phyloP scores from a whole-genome alignment of 2,888 invertebrate species.

The Fissipunctia ypsillon region DNA sequence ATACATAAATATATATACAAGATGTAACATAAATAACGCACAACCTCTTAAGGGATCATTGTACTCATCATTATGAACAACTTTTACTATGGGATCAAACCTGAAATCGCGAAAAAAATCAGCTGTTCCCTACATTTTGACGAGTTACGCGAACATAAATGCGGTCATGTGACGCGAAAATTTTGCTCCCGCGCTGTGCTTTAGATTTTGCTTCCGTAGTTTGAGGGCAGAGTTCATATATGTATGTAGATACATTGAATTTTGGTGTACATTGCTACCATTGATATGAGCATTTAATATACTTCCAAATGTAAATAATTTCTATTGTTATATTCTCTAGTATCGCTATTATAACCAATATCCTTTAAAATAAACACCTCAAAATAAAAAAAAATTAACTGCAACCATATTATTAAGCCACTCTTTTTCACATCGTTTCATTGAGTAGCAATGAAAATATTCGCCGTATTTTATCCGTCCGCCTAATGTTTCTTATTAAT shows the following conservation, averaged over 20 bases:
- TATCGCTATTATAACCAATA: no score
- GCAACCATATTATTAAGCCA: conserved; percentile 30
- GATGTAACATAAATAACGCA: no score
- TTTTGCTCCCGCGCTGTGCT: background rate
- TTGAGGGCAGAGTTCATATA: background rate
- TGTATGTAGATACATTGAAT: background rate
- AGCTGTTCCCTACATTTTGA: no score
- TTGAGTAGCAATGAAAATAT: conserved; percentile 63
- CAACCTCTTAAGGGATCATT: no score
- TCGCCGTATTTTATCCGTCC: conserved; percentile 68
- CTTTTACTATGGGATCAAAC: no score
- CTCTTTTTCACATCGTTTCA: conserved; percentile 51
- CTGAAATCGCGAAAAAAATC: no score
- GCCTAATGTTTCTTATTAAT: conserved; percentile 84
- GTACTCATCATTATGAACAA: no score
- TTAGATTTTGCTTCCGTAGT: background rate
- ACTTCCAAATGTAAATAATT: background rate
- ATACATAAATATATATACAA: no score
- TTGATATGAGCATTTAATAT: background rate
- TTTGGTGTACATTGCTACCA: no score
- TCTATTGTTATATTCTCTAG: background rate
- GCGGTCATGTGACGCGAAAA: no score
- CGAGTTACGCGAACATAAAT: no score
- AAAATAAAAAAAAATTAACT: conserved; percentile 14
- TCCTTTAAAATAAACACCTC: background rate